phyloP scores from a whole-genome alignment of 1,140 invertebrate species.

The Chlorops oryzae region DNA sequence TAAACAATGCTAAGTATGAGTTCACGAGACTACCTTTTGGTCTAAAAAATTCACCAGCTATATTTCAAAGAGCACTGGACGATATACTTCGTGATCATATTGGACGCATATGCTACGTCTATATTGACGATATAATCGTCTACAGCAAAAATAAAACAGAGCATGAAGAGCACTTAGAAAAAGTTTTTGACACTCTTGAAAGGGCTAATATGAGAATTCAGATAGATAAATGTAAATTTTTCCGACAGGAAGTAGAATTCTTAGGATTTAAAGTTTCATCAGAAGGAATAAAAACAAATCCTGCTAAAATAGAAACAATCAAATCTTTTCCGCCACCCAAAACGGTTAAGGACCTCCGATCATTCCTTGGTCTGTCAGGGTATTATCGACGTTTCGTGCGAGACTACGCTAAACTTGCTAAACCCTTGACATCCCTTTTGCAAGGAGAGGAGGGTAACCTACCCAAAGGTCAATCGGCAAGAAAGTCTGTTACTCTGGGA shows the following conservation, averaged over 20 bases:
- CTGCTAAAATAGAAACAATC: constrained; percentile 1
- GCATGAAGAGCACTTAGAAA: no score
- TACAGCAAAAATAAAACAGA: no score
- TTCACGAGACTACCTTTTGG: no score
- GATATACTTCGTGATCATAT: no score
- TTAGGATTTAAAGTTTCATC: constrained; percentile 14
- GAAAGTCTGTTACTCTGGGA: not conserved
- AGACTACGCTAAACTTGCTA: constrained; percentile 28
- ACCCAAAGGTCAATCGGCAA: constrained; percentile 1
- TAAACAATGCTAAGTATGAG: no score
- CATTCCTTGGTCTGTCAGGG: constrained; percentile 23
- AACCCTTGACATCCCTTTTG: constrained; percentile 24
- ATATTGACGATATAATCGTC: no score
- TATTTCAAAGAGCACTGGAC: no score
- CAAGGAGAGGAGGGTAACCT: constrained; percentile 4
- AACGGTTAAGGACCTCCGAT: constrained; percentile 4
- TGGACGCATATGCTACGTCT: no score
- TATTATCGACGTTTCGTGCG: constrained; percentile 42
- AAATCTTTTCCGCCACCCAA: constrained; percentile 6
- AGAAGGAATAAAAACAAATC: constrained; percentile 14
- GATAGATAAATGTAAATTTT: constrained; percentile 46
- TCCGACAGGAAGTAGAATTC: constrained; percentile 16
- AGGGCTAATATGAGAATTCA: no score
- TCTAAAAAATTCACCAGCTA: no score
- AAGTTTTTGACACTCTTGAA: no score